Evolutionary conservation across 2,888 invertebrate species (phyloP), one percentile per base, ranked within the genome.

Genomic region (Elmis aenea): DNA sequence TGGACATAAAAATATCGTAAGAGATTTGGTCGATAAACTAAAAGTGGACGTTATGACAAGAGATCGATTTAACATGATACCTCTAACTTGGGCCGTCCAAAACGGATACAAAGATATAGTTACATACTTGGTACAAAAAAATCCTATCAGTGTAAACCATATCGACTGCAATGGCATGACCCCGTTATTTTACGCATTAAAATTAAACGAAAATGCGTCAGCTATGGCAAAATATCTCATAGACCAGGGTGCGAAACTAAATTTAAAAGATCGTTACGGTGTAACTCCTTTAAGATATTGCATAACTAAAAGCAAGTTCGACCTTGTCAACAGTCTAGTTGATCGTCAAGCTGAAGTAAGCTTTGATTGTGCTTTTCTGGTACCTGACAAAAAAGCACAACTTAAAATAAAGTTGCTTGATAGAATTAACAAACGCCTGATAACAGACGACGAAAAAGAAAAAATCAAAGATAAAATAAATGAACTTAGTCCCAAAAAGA

Each of bases 161-260:
- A 26, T 13, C 4, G 45, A 45, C 29, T 14, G 10, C 13, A 32
- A 31, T 26, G 37, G 34, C 8, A 27, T 32, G 16, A 35, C 42
- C 1, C 24, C 42, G 9, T 8, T 45, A 2, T 26, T 23, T 16
- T 33, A 35, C 33, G 34, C 38, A 14, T 24, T 35, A 13, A 34
- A 26, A 32, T 13, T 18, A 15, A 12, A 26, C 4, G 11, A 32
- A 16, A 26, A 10, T 13, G 13, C 21, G n/a, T n/a, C n/a, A n/a
- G n/a, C n/a, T n/a, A 22, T 42, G 22, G 13, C 42, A 13, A 10
- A 26, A 20, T 10, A 27, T 6, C 33, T 45, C 5, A 25, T 13
- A 6, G 6, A 32, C 10, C 22, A 28, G 13, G 33, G 29, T 3
- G 38, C 42, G 4, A 22, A 42, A 27, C 8, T 44, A 13, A 32